These are phyloP conservation scores for Zeugodacus cucurbitae DNA, from an alignment of 1,140 invertebrate species.

Conservation along the genomic window DNA sequence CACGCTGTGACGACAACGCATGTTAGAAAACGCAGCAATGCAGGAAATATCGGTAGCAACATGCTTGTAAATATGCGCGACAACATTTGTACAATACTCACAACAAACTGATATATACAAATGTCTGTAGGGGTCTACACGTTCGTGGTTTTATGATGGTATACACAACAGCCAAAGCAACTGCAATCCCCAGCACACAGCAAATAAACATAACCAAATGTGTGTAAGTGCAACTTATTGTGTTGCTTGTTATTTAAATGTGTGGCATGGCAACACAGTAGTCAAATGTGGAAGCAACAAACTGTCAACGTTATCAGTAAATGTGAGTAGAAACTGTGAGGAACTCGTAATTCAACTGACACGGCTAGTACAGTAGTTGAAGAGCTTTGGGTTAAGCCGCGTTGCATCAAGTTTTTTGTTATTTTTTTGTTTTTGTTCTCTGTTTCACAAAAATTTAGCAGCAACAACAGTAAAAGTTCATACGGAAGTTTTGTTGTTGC, in stretches of 20 bases:
- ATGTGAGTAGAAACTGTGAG: slow-evolving; percentile 8
- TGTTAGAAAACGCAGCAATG: not conserved
- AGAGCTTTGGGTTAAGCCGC: not conserved
- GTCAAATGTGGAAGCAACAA: slow-evolving; percentile 35
- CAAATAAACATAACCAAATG: not conserved
- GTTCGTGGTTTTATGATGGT: not conserved
- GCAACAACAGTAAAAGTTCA: not conserved
- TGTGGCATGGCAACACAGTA: not conserved
- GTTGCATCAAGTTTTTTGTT: too few species aligned
- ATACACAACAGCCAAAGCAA: not conserved
- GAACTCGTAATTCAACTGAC: slow-evolving; percentile 22
- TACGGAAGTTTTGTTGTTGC: not conserved
- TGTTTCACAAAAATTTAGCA: not conserved
- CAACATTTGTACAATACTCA: not conserved
- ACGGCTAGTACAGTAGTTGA: not conserved
- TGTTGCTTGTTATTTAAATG: not conserved
- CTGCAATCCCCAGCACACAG: not conserved
- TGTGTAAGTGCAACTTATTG: not conserved
- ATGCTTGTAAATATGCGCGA: not conserved
- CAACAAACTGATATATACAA: not conserved
- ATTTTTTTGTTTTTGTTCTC: too few species aligned
- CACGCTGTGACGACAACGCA: not conserved
- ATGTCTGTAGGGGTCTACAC: not conserved
- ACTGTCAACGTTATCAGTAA: slow-evolving; percentile 34
- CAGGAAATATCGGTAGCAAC: not conserved